Base-by-base conservation (phyloP, 2,888 invertebrate genomes). In the Rhynchonema sp. region DNA sequence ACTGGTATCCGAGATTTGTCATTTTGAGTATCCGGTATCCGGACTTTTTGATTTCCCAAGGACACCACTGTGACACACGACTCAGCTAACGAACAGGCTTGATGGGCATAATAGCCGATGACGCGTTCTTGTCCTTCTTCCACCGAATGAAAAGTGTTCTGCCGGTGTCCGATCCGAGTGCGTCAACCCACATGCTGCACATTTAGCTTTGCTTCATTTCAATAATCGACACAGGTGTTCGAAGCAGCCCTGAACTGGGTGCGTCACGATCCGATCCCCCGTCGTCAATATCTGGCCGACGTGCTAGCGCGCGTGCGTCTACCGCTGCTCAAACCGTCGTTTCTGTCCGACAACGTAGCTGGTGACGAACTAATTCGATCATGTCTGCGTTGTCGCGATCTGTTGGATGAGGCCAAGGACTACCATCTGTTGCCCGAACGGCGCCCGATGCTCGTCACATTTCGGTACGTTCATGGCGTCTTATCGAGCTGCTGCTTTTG, bases 391-490 rank as follows among this genome's bases (percentile, higher is more conserved):
- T 63, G 28, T 70, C 82, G 84, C 66, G 87, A 88, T 76, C 76
- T 87, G 56, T 73, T 89, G 58, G 88, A 89, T 73, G 88, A 87
- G 74, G 88, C 88, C 1, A 81, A 85, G 72, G 87, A 87, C 70
- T 89, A 84, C 73, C 86, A 87, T 73, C 76, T 88, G 61, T 83
- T 89, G 79, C 89, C 88, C 1, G 87, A 88, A 73, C 77, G 87
- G 63, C 77, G 87, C 9, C 80, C 82, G n/a, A 63, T 85, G 54
- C 75, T 87, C 63, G 84, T 84, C 70, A 84, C 84, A 62, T 85
- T 84, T 72, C 30, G n/a, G 56, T 56, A n/a, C 2, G 55, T 55
- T 52, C 6, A 9, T 52, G 25, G 13, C 23, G 20, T 52, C n/a
- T n/a, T n/a, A n/a, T n/a, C n/a, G n/a, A n/a, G n/a, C n/a, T n/a